Evolutionary conservation across 2,113 vertebrate species (phyloP).

Genomic region (Thalassoma bifasciatum): DNA sequence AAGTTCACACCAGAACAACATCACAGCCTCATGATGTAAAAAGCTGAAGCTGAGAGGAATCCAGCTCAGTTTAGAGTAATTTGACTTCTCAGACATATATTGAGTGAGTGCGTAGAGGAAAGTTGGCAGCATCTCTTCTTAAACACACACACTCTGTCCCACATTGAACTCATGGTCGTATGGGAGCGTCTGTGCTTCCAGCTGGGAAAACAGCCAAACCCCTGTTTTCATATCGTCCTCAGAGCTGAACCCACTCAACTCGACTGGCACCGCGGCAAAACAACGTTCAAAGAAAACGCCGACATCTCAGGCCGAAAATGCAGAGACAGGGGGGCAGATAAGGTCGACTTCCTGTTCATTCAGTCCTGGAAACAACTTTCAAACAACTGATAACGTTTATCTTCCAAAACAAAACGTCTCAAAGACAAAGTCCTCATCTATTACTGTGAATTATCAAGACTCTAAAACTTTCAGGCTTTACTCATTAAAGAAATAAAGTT

Average conservation of each 20-base stretch:
- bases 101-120: background rate
- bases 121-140: background rate
- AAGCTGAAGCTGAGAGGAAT: too few relatives aligned
- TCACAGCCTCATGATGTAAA: too few relatives aligned
- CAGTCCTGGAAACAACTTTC: too few relatives aligned
- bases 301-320: background rate
- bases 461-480: too few relatives aligned
- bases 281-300: background rate
- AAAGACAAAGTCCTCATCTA: too few relatives aligned
- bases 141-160: background rate
- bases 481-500: too few relatives aligned
- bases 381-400: background rate
- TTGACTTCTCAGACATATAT: too few relatives aligned
- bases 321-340: background rate
- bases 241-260: constrained; percentile 12
- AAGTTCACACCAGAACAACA: too few relatives aligned
- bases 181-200: background rate
- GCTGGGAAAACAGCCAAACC: background rate
- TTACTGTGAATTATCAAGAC: too few relatives aligned
- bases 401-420: too few relatives aligned
- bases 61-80: too few relatives aligned
- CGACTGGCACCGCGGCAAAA: background rate
- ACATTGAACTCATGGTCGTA: background rate
- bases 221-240: background rate
- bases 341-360: too few relatives aligned